Conservation (phyloP, 2,113 vertebrate genomes). For the Oenanthe melanoleuca region DNA sequence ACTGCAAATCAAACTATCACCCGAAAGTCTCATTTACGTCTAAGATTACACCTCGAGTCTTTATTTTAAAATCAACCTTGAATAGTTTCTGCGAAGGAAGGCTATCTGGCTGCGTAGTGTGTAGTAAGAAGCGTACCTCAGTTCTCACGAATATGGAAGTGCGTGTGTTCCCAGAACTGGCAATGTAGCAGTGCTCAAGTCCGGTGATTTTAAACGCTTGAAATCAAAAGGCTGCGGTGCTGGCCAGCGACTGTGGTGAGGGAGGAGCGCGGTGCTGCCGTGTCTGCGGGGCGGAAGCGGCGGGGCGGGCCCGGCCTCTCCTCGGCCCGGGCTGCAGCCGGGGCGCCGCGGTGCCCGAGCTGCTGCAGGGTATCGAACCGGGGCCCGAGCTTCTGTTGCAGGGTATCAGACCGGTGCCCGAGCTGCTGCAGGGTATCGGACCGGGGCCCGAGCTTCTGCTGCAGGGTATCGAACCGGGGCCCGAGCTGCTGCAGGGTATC, state of each 20-base stretch:
- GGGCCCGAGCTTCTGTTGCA: not conserved
- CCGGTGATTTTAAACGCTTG: not conserved
- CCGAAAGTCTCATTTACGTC: not conserved
- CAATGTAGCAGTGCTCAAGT: accelerated
- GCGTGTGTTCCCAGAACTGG: accelerated
- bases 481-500: no score
- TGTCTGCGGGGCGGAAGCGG: not conserved
- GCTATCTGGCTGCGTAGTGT: accelerated
- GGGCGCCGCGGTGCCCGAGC: not conserved
- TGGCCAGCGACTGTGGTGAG: not conserved
- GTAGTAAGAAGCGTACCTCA: accelerated
- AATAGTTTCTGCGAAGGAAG: not conserved
- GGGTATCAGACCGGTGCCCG: no score
- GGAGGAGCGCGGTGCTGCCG: not conserved
- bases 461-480: no score
- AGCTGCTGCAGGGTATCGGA: no score
- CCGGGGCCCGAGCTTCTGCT: no score
- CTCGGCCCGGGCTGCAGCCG: not conserved
- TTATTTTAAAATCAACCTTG: not conserved
- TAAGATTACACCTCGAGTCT: not conserved
- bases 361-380: no score
- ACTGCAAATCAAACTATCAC: not conserved
- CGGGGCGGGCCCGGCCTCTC: not conserved
- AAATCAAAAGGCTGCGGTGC: accelerated
- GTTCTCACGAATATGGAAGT: accelerated